Conservation (phyloP, 2,888 invertebrate species). For the Stratiomys singularior region DNA sequence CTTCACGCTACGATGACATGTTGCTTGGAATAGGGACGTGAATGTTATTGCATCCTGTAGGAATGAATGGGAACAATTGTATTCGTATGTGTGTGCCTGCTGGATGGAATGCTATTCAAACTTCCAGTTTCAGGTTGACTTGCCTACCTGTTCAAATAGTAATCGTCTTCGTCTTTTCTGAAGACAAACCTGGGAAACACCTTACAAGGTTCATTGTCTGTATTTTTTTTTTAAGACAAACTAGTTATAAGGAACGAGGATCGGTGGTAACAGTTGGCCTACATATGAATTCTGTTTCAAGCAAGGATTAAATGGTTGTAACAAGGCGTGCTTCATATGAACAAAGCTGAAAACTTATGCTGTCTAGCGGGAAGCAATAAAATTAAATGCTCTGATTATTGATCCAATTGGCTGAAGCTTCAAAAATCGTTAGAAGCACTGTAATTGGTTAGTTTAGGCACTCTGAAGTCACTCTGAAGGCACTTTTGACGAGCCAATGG, state of each 20-base stretch:
- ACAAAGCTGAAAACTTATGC: too few relatives aligned
- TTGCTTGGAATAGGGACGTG: neutral
- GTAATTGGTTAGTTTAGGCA: too few relatives aligned
- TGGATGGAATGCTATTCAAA: neutral
- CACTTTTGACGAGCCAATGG: too few relatives aligned
- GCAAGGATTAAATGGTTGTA: too few relatives aligned
- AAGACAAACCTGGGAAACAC: neutral
- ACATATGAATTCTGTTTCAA: too few relatives aligned
- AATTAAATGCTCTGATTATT: too few relatives aligned
- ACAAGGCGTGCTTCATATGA: too few relatives aligned
- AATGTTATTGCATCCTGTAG: neutral
- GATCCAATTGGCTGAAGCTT: too few relatives aligned
- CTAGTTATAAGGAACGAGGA: too few relatives aligned
- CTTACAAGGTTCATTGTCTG: constrained; percentile 7
- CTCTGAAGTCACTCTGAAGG: too few relatives aligned
- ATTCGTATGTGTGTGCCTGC: neutral
- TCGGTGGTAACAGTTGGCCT: neutral
- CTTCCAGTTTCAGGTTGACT: neutral
- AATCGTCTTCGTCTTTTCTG: neutral
- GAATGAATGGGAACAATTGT: neutral
- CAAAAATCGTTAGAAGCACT: too few relatives aligned
- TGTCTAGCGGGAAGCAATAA: too few relatives aligned
- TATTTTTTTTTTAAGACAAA: neutral
- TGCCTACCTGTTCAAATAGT: neutral
- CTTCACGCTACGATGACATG: neutral